Evolutionary conservation across 1,140 invertebrate genomes (phyloP).

Genomic region (Scaptomyza graminum): DNA sequence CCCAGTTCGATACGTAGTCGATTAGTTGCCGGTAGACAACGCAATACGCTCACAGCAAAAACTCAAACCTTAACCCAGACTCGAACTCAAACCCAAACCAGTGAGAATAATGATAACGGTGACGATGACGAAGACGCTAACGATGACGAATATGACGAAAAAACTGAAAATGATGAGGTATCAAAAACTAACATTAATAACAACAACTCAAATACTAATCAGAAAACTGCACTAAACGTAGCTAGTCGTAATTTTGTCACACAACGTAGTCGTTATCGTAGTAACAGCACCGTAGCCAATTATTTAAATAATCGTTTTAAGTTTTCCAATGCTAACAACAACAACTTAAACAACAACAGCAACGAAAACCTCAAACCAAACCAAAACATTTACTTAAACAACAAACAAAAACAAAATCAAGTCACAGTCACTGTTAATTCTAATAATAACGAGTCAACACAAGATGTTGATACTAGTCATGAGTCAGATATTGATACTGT

Average conservation of each 20-base stretch:
- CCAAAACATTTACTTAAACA: constrained; percentile 47
- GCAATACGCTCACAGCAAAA: neutral
- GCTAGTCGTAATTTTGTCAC: constrained; percentile 45
- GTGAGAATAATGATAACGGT: constrained; percentile 5
- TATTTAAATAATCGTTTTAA: constrained; percentile 68
- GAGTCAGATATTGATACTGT: constrained; percentile 43
- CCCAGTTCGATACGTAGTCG: constrained; percentile 40
- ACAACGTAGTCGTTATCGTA: constrained; percentile 53
- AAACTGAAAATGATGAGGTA: constrained; percentile 36
- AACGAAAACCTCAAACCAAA: constrained; percentile 17
- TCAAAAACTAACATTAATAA: constrained; percentile 40
- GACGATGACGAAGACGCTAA: constrained; percentile 18
- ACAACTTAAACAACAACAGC: constrained; percentile 19
- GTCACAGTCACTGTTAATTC: constrained; percentile 56
- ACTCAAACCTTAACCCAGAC: constrained; percentile 21
- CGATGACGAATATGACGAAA: constrained; percentile 20
- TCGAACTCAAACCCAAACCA: neutral
- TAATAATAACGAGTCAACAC: constrained; percentile 48
- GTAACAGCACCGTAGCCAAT: constrained; percentile 80
- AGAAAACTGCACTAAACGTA: constrained; percentile 46
- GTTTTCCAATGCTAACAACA: constrained; percentile 27
- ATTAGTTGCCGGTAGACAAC: constrained; percentile 63
- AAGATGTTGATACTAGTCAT: constrained; percentile 27
- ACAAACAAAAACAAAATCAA: constrained; percentile 33
- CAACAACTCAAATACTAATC: constrained; percentile 26